Conservation (phyloP, 2,888 invertebrate species). For the Tubiluchus corallicola region DNA sequence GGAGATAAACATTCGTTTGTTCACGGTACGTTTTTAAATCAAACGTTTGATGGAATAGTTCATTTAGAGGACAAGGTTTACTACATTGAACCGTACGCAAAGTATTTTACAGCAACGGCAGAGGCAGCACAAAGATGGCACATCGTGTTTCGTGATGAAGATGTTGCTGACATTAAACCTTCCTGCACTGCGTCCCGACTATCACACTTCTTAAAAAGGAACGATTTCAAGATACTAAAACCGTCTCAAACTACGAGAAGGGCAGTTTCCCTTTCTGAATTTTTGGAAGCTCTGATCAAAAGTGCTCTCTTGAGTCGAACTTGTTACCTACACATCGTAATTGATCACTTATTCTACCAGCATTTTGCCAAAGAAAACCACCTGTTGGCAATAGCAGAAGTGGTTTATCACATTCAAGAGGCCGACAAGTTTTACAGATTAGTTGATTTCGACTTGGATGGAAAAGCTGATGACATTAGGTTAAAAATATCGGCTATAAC, state of each 20-base stretch:
- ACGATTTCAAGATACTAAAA: too few species aligned
- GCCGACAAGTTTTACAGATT: slow-evolving; percentile 20
- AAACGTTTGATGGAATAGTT: background rate
- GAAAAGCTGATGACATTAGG: slow-evolving; percentile 20
- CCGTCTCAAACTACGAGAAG: background rate
- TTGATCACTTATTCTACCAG: background rate
- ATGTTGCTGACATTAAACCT: background rate
- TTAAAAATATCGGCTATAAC: slow-evolving; percentile 18
- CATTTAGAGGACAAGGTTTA: background rate
- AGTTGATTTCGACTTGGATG: slow-evolving; percentile 22
- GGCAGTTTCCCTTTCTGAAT: background rate
- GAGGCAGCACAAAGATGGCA: background rate
- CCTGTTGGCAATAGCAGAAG: slow-evolving; percentile 15
- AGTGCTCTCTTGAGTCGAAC: too few species aligned
- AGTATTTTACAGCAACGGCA: too few species aligned
- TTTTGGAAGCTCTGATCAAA: too few species aligned
- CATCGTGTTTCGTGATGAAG: background rate
- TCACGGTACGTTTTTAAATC: background rate
- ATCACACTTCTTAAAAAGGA: background rate
- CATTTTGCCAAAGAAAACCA: background rate
- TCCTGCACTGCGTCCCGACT: background rate
- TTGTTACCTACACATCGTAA: background rate
- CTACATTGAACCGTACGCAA: slow-evolving; percentile 3
- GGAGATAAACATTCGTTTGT: background rate
- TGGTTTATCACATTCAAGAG: slow-evolving; percentile 17